Conservation (phyloP, 2,113 vertebrate species). For the Ascaphus truei region DNA sequence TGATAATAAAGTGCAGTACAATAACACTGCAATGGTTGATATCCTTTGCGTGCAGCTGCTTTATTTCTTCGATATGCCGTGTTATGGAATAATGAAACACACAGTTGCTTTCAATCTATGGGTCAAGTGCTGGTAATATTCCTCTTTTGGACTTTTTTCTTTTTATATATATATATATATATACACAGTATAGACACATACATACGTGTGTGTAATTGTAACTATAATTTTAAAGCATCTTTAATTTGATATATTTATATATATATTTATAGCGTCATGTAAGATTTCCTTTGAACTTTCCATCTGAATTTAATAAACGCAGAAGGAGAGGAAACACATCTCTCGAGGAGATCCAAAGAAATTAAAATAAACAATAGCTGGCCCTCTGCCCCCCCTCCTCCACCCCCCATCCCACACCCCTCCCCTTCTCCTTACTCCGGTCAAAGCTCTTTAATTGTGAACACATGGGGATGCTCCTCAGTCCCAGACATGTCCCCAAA, state of each 20-base stretch:
- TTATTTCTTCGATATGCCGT: no score
- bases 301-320: constrained; percentile 27
- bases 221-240: constrained; percentile 3
- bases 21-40: no score
- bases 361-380: constrained; percentile 37
- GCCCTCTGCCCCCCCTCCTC: constrained; percentile 17
- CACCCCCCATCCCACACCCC: constrained; percentile 4
- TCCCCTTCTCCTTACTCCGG: constrained; percentile 5
- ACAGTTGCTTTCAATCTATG: no score
- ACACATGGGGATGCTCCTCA: constrained; percentile 26
- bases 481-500: constrained; percentile 26
- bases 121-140: no score
- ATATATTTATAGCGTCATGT: constrained; percentile 8
- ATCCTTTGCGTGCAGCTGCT: no score
- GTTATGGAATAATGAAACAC: no score
- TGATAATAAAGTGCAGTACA: no score
- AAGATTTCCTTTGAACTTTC: constrained; percentile 23
- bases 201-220: no score
- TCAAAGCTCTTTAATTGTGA: constrained; percentile 21
- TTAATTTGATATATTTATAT: constrained; percentile 21
- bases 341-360: constrained; percentile 30
- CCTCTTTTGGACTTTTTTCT: no score
- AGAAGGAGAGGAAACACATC: constrained; percentile 26
- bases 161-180: no score
- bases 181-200: no score